Base-by-base conservation (phyloP, 2,113 vertebrate genomes). In the Antechinus stuartii region DNA sequence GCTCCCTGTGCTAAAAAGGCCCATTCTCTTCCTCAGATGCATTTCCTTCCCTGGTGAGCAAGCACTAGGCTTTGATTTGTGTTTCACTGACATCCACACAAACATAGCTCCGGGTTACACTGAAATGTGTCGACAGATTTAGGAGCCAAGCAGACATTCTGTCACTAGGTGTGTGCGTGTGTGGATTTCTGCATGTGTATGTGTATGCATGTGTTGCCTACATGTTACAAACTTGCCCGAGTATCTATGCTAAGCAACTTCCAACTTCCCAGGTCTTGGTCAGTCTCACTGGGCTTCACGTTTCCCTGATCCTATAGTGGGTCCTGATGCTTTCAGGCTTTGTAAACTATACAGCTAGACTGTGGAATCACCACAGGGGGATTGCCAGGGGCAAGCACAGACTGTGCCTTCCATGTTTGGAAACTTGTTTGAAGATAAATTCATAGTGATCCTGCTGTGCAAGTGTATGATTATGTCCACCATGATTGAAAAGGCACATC, bases 81-180 rank as follows among this genome's bases (percentile, higher is more conserved):
- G 96, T 97, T 98, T 98, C 97, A 97, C 2, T 96, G 93, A 97
- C 98, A 97, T 53, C 57, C 90, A 97, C n/a, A 96, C 94, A 97
- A 98, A 98, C 95, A 95, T 49, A 0, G 4, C 97, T 97, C 89
- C 93, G 89, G 97, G 97, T 93, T 97, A 97, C 98, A 95, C 91
- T 97, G 94, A 98, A 98, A 97, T 97, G 92, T 97, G 93, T 96
- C 96, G n/a, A 84, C 96, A 98, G 96, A 98, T 98, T 98, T 98
- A 97, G 95, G 96, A 98, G 97, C 68, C 95, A 97, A 97, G 96
- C 95, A 98, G 98, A 97, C 93, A 97, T 97, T 98, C 98, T 96
- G 94, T 96, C 95, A 97, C 93, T 96, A 94, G 90, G 96, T 98
- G 97, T 96, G n/a, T 84, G n/a, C 1, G 35, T 68, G 61, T 68